phyloP scores from a whole-genome alignment of 2,888 invertebrate genomes.

The Eupithecia exiguata region DNA sequence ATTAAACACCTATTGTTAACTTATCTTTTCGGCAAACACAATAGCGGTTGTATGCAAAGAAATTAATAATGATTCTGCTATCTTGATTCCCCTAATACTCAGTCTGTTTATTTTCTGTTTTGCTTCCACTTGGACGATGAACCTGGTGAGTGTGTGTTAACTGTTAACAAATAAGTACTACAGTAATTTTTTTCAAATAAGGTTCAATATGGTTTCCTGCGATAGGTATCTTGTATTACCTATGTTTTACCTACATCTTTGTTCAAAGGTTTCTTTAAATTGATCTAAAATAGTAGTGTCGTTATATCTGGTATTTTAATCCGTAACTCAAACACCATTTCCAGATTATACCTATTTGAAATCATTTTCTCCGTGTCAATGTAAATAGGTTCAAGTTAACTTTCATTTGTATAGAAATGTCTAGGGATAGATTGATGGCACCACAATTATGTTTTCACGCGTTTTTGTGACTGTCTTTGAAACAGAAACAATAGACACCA shows the following conservation, averaged over 20 bases:
- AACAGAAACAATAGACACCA: conserved; percentile 57
- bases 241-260: neutral
- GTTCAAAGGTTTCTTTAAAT: neutral
- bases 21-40: conserved; percentile 61
- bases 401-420: conserved; percentile 70
- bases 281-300: neutral
- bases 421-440: conserved; percentile 55
- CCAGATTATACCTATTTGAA: neutral
- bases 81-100: conserved; percentile 57
- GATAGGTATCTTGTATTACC: neutral
- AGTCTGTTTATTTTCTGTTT: conserved; percentile 59
- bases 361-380: neutral
- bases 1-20: conserved; percentile 58
- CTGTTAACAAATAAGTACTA: conserved; percentile 12
- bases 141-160: conserved; percentile 64
- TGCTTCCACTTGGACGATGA: conserved; percentile 63
- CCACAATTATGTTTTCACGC: conserved; percentile 66
- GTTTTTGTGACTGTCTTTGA: conserved; percentile 60
- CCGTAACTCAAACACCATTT: neutral
- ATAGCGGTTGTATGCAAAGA: conserved; percentile 54
- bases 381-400: conserved; percentile 55
- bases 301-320: neutral
- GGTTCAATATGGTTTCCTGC: neutral
- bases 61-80: conserved; percentile 47
- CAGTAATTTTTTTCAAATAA: neutral